Evolutionary conservation across 2,797 vertebrate genomes (phyloP).

Genomic region (Helicolenus hilgendorfi): DNA sequence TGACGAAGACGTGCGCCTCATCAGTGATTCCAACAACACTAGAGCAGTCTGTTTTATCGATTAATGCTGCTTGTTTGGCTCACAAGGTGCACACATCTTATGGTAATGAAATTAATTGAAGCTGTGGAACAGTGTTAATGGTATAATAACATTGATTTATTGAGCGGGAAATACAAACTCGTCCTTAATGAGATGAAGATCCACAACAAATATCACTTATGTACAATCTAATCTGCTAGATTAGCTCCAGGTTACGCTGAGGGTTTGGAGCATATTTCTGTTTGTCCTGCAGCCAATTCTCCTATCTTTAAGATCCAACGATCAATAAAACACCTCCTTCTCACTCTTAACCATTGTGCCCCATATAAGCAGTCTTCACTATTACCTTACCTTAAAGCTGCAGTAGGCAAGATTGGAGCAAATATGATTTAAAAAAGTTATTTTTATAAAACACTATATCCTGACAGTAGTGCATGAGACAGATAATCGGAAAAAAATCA

Average conservation of each 20-base stretch:
- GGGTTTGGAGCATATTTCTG: not conserved
- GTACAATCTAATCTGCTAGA: not conserved
- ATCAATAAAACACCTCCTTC: conserved; percentile 3
- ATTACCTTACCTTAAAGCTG: not conserved
- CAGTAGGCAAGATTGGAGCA: too few species aligned
- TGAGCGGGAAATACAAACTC: conserved; percentile 35
- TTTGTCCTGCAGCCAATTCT: not conserved
- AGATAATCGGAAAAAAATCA: too few species aligned
- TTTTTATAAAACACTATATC: too few species aligned
- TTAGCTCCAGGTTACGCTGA: not conserved
- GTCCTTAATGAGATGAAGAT: conserved; percentile 40
- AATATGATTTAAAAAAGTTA: too few species aligned
- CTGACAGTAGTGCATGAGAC: too few species aligned
- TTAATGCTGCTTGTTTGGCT: conserved; percentile 16
- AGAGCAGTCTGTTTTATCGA: not conserved
- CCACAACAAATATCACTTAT: conserved; percentile 17
- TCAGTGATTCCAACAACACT: conserved; percentile 9
- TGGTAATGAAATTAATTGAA: conserved; percentile 37
- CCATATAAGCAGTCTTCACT: not conserved
- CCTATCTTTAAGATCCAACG: not conserved
- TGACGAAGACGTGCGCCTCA: not conserved
- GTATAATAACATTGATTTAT: conserved; percentile 48
- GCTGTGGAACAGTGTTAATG: conserved; percentile 35
- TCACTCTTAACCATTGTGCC: not conserved
- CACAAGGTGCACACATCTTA: conserved; percentile 15